phyloP scores from a whole-genome alignment of 2,797 vertebrate genomes.

The Cynopterus sphinx region DNA sequence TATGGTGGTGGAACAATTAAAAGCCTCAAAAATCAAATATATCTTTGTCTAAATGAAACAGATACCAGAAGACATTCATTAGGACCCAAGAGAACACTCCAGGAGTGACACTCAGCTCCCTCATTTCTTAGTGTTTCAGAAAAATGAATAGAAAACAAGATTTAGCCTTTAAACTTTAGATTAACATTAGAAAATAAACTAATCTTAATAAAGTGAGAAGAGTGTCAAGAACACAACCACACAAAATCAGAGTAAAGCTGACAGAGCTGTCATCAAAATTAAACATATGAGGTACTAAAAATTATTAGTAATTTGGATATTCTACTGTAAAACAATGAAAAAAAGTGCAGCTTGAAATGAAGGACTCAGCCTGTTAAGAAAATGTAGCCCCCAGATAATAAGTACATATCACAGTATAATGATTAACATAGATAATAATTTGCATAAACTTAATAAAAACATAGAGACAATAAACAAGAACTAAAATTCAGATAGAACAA shows the following conservation, averaged over 20 bases:
- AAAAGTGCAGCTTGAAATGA: background rate
- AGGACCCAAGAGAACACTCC: fast-evolving
- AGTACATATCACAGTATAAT: background rate
- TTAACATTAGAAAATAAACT: background rate
- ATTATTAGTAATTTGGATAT: background rate
- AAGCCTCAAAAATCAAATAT: background rate
- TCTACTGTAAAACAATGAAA: background rate
- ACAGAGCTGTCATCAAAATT: background rate
- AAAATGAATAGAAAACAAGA: background rate
- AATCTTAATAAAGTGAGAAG: background rate
- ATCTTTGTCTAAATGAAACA: background rate
- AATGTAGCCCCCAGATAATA: background rate
- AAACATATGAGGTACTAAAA: background rate
- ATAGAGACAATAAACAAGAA: background rate
- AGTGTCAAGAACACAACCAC: background rate
- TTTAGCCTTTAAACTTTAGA: background rate
- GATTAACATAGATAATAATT: background rate
- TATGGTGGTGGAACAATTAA: background rate
- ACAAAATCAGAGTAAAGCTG: background rate
- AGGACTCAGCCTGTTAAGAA: background rate
- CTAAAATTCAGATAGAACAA: background rate
- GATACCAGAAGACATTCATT: background rate
- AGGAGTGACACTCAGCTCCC: background rate
- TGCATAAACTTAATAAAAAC: background rate
- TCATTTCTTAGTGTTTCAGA: background rate